These are phyloP conservation scores for Brachionus rubens DNA, from an alignment of 1,140 invertebrate genomes.

Conservation along the genomic window DNA sequence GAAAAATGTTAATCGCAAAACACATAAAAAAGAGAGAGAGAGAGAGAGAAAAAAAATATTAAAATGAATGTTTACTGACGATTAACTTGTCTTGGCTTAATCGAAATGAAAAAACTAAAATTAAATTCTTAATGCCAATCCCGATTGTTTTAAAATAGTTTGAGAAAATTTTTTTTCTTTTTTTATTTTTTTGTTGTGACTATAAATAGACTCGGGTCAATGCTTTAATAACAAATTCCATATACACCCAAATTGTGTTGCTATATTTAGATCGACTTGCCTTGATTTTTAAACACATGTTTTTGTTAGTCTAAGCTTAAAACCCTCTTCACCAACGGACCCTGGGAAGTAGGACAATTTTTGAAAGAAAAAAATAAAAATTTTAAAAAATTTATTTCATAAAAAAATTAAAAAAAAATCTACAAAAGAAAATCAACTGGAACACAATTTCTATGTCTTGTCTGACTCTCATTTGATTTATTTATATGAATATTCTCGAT, in stretches of 20 bases:
- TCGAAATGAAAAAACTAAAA: neutral
- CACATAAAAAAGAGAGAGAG: too few relatives aligned
- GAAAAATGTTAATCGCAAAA: constrained; percentile 35
- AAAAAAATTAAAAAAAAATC: neutral
- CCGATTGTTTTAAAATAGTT: too few relatives aligned
- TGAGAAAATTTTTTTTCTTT: neutral
- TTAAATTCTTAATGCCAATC: too few relatives aligned
- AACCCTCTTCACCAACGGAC: too few relatives aligned
- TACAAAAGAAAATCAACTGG: constrained; percentile 23
- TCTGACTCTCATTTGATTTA: constrained; percentile 16
- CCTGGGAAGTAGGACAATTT: too few relatives aligned
- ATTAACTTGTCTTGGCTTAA: neutral
- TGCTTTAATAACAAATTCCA: too few relatives aligned
- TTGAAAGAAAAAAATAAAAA: neutral
- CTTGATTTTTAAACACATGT: too few relatives aligned
- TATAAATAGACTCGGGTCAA: too few relatives aligned
- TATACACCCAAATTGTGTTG: too few relatives aligned
- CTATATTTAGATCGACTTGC: too few relatives aligned
- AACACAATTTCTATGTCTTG: constrained; percentile 33
- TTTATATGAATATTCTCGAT: constrained; percentile 34
- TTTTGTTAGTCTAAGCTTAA: too few relatives aligned
- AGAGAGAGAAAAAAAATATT: too few relatives aligned
- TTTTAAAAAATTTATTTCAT: neutral
- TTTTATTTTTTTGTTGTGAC: neutral
- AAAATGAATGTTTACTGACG: neutral